A percentile compares a stretch with the other conserved stretches of the same genome.
Evolutionary conservation across 2,888 invertebrate genomes (phyloP).

Genomic region (Aproaerema taeniolella): DNA sequence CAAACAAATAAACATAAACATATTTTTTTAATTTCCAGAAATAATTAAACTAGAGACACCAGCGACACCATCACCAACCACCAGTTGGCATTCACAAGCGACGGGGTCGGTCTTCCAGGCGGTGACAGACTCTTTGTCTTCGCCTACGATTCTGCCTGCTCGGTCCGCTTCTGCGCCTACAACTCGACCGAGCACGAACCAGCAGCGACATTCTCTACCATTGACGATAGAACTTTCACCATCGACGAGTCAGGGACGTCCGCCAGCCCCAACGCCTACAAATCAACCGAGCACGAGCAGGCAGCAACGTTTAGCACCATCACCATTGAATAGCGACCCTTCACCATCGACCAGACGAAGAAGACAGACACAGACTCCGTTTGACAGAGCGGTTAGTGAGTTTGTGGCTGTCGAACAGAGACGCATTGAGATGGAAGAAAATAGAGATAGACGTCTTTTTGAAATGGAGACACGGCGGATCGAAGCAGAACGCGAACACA

Average conservation of each 20-base stretch:
- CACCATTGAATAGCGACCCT: not conserved
- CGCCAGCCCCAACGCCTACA: not conserved
- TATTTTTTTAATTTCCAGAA: no score
- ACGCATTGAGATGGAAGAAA: not conserved
- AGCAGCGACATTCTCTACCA: not conserved
- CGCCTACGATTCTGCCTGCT: no score
- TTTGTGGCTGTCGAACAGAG: not conserved
- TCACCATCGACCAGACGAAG: not conserved
- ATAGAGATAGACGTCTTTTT: not conserved
- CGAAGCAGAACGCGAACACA: not conserved
- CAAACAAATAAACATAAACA: no score
- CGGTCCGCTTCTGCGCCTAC: not conserved
- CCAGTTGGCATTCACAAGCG: no score
- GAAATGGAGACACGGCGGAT: not conserved
- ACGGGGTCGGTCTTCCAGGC: no score
- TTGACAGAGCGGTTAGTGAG: not conserved
- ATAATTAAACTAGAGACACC: no score
- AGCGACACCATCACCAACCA: no score
- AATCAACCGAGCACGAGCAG: not conserved
- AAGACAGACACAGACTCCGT: not conserved
- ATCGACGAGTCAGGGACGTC: not conserved
- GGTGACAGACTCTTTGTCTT: no score
- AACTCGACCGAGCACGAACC: not conserved
- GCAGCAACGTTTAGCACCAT: not conserved
- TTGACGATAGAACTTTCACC: no score